These are phyloP conservation scores for Vultur gryphus DNA, from an alignment of 2,797 vertebrate genomes.

Conservation along the genomic window DNA sequence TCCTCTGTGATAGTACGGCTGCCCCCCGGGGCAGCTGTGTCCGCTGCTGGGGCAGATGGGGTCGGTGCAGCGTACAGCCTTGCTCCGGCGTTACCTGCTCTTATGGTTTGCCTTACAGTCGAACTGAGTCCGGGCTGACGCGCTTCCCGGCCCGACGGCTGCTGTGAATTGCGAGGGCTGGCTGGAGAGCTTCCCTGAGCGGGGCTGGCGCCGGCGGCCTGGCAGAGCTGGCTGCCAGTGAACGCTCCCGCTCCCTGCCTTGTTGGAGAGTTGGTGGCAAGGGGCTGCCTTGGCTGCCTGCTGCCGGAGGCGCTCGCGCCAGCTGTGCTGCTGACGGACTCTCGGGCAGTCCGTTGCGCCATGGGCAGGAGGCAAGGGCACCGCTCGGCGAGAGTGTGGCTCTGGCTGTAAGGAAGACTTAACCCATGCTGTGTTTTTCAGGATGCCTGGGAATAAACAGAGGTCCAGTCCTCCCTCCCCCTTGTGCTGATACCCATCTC, in stretches of 20 bases:
- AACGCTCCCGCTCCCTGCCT: not conserved
- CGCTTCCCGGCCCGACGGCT: accelerated
- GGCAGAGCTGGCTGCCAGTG: not conserved
- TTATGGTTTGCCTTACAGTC: accelerated
- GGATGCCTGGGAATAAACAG: not conserved
- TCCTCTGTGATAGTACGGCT: accelerated
- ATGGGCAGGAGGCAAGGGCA: not conserved
- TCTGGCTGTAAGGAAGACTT: not conserved
- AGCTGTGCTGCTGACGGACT: not conserved
- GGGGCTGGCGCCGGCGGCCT: not conserved
- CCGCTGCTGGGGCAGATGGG: not conserved
- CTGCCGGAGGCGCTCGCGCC: not conserved
- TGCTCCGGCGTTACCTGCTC: not conserved
- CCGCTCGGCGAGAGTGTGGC: not conserved
- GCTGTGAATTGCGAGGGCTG: not conserved
- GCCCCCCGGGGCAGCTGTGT: not conserved
- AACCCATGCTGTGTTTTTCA: not conserved
- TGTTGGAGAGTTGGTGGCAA: not conserved
- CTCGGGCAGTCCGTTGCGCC: accelerated
- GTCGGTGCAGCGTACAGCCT: not conserved
- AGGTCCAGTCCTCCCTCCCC: not conserved
- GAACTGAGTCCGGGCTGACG: accelerated
- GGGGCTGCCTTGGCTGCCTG: not conserved
- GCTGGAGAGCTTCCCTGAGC: not conserved
- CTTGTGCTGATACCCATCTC: not conserved